These are phyloP conservation scores for Criorhina ranunculi DNA, from an alignment of 2,888 invertebrate genomes.

Conservation along the genomic window DNA sequence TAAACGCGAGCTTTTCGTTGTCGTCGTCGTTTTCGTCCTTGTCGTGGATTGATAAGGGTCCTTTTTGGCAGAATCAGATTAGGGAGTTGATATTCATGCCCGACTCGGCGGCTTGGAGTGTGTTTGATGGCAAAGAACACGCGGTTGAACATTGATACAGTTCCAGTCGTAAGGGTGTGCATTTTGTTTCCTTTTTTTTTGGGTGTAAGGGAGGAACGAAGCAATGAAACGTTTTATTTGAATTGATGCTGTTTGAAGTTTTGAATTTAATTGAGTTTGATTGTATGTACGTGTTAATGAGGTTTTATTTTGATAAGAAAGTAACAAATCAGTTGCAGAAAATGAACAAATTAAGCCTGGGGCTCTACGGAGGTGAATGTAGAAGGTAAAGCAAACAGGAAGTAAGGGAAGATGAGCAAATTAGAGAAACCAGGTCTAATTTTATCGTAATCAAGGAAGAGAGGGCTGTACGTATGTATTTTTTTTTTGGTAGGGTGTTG, in stretches of 20 bases:
- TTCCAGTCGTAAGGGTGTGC: not conserved
- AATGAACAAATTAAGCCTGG: not conserved
- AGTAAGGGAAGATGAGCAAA: too few relatives aligned
- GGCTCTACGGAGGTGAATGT: not conserved
- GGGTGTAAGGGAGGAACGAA: not conserved
- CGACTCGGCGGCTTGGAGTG: conserved; percentile 26
- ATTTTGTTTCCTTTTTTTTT: too few relatives aligned
- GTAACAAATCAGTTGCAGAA: not conserved
- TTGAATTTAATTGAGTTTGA: conserved; percentile 59
- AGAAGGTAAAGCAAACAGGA: too few relatives aligned
- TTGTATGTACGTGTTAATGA: conserved; percentile 46
- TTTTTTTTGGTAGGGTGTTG: too few relatives aligned
- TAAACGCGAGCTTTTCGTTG: conserved; percentile 22
- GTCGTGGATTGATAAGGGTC: conserved; percentile 52
- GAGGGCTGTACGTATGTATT: too few relatives aligned
- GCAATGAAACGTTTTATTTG: conserved; percentile 61
- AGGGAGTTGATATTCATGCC: conserved; percentile 65
- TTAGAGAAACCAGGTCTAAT: too few relatives aligned
- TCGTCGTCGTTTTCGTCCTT: conserved; percentile 12
- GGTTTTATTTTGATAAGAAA: conserved; percentile 3
- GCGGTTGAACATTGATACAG: conserved; percentile 44
- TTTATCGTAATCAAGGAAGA: too few relatives aligned
- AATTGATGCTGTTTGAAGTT: conserved; percentile 56
- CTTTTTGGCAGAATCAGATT: conserved; percentile 60
- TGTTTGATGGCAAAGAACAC: conserved; percentile 36